A percentile compares a stretch with the other conserved stretches of the same genome.
phyloP scores from a whole-genome alignment of 2,797 vertebrate species.

The Percopsis omiscomaycus region DNA sequence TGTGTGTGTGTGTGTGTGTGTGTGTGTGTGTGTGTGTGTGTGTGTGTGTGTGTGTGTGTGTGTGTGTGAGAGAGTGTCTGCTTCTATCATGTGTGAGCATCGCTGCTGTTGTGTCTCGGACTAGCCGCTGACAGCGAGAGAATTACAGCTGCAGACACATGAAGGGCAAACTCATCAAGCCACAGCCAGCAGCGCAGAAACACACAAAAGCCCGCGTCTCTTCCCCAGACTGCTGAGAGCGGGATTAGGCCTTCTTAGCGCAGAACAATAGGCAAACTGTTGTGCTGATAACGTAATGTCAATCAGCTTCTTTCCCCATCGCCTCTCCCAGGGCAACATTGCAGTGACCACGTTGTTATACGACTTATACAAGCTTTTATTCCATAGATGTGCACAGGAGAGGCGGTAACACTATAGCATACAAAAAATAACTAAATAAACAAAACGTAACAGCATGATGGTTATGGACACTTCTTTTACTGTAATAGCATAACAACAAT shows the following conservation, averaged over 20 bases:
- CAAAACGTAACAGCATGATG: no score
- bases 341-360: slow-evolving; percentile 9
- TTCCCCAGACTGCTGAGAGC: slow-evolving; percentile 50
- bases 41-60: slow-evolving; percentile 3
- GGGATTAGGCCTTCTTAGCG: slow-evolving; percentile 57
- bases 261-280: slow-evolving; percentile 49
- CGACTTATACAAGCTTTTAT: no score
- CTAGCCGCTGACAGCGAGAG: slow-evolving; percentile 17
- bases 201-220: slow-evolving; percentile 42
- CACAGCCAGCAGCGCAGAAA: slow-evolving; percentile 39
- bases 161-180: slow-evolving; percentile 60
- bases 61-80: not conserved
- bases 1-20: not conserved
- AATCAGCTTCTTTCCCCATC: slow-evolving; percentile 42
- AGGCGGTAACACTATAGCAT: no score
- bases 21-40: not conserved
- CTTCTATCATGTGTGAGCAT: slow-evolving; percentile 2
- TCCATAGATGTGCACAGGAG: no score
- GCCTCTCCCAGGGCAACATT: not conserved
- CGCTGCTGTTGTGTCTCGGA: slow-evolving; percentile 11
- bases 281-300: slow-evolving; percentile 54
- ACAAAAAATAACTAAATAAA: no score
- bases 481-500: no score
- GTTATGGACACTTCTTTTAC: no score
- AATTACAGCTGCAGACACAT: slow-evolving; percentile 40